Base-by-base conservation (phyloP, 2,797 vertebrate species). In the Muscicapa striata region DNA sequence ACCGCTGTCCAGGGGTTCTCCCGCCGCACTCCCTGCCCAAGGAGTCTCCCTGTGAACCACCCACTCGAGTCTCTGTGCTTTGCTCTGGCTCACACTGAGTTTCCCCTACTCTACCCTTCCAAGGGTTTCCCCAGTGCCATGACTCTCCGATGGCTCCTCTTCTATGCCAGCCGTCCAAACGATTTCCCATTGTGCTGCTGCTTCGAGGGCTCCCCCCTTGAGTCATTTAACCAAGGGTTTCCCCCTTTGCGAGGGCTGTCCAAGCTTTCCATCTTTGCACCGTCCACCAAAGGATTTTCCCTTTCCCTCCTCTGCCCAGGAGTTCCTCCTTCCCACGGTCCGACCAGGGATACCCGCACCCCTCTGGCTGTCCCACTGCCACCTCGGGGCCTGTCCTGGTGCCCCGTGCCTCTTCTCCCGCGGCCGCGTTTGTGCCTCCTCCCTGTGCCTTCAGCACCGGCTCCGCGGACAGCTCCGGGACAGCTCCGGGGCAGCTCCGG, bases 11-110 rank as follows among this genome's bases (percentile, higher is more conserved):
- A 1, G 13, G 55, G 17, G 13, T 8, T 77, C 24, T n/a, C 45
- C 21, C 1, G 1, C 26, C 1, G 4, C 32, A 0, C 48, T 26
- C 10, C 43, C 13, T 21, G 27, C 22, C 74, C 30, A 1, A 13
- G 49, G 32, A 26, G 38, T 14, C 8, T 41, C 41, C 15, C 17
- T 22, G 29, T 14, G 21, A 64, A 5, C 9, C 8, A 1, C 36
- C 48, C 49, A 0, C 23, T 58, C 6, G 8, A 21, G 36, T 36
- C 38, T 40, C 59, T 20, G 0, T 13, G 49, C 57, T 80, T 36
- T 66, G 43, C 14, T 5, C 77, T 23, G 29, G 3, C 48, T 73
- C 38, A 7, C n/a, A 34, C 1, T 2, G 30, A 43, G 38, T 68
- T 89, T 68, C 19, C 62, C 19, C 19, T 49, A 29, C 23, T 24